phyloP scores from a whole-genome alignment of 2,113 vertebrate genomes.

The Setophaga coronata region DNA sequence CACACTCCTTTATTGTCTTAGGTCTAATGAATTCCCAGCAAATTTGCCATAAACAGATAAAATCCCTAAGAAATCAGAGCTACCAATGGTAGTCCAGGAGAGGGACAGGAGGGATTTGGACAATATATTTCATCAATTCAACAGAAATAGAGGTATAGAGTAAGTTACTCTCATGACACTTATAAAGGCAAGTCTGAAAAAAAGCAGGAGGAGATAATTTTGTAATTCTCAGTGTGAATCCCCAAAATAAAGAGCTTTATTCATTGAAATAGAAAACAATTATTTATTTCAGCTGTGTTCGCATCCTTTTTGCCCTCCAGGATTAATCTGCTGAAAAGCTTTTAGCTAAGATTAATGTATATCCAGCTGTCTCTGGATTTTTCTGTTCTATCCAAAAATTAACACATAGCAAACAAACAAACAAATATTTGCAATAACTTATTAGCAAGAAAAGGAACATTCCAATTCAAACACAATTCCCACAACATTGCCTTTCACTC shows the following conservation, averaged over 20 bases:
- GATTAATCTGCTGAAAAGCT: constrained; percentile 45
- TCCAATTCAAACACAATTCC: not conserved
- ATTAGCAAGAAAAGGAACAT: not conserved
- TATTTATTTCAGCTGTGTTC: constrained; percentile 18
- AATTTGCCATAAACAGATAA: not conserved
- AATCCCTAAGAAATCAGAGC: not conserved
- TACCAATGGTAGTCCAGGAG: not conserved
- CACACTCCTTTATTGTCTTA: not conserved
- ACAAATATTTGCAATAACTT: not conserved
- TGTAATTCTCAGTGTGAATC: not conserved
- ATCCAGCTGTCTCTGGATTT: not conserved
- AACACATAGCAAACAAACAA: not conserved
- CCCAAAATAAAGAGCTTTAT: not conserved
- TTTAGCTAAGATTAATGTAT: constrained; percentile 52
- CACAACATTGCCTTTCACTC: not conserved
- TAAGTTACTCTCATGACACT: not conserved
- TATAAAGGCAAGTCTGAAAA: not conserved
- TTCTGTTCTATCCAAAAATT: not conserved
- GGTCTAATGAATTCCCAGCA: not conserved
- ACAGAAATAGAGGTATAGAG: not conserved
- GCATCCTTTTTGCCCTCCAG: constrained; percentile 36
- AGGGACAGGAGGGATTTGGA: not conserved
- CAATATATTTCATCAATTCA: not conserved
- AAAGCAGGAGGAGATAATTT: constrained; percentile 4
- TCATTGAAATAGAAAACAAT: constrained; percentile 21